Percentiles rank a stretch among this genome's conserved stretches.
phyloP scores from a whole-genome alignment of 2,113 vertebrate genomes.

The Tamias sibiricus region DNA sequence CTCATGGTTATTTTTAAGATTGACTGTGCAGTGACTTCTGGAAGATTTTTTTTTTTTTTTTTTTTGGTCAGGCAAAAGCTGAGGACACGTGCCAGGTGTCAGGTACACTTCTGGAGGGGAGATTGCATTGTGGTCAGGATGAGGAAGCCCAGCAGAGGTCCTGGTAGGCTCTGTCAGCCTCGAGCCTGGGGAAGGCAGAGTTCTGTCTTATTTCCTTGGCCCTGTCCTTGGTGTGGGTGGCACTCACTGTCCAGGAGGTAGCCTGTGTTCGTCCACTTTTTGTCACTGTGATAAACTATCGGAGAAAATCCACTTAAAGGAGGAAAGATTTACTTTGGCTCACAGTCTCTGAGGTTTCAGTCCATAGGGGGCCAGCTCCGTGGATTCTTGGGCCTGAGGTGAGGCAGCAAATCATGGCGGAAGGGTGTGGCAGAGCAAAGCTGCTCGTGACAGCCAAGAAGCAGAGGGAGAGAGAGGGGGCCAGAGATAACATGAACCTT shows the following conservation, averaged over 20 bases:
- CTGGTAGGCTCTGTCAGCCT: not conserved
- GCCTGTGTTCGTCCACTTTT: not conserved
- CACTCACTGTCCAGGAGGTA: not conserved
- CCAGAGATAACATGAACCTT: not conserved
- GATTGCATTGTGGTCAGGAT: not conserved
- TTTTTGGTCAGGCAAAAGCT: not conserved
- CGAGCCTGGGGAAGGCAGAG: not conserved
- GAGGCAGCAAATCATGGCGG: not conserved
- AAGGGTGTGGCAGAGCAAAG: not conserved
- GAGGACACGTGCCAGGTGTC: not conserved
- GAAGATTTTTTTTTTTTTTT: not conserved
- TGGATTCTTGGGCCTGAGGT: too few species aligned
- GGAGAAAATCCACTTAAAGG: not conserved
- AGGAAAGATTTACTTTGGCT: not conserved
- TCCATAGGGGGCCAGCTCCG: too few species aligned
- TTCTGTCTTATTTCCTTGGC: not conserved
- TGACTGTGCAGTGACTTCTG: not conserved
- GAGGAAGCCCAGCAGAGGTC: not conserved
- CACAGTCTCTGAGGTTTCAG: not conserved
- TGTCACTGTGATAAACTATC: not conserved
- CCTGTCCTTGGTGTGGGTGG: not conserved
- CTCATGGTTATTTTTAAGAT: not conserved
- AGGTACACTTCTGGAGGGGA: not conserved
- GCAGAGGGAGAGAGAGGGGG: too few species aligned
- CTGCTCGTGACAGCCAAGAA: too few species aligned